These are phyloP conservation scores for Lycorma delicatula DNA, from an alignment of 1,140 invertebrate genomes.

Conservation along the genomic window DNA sequence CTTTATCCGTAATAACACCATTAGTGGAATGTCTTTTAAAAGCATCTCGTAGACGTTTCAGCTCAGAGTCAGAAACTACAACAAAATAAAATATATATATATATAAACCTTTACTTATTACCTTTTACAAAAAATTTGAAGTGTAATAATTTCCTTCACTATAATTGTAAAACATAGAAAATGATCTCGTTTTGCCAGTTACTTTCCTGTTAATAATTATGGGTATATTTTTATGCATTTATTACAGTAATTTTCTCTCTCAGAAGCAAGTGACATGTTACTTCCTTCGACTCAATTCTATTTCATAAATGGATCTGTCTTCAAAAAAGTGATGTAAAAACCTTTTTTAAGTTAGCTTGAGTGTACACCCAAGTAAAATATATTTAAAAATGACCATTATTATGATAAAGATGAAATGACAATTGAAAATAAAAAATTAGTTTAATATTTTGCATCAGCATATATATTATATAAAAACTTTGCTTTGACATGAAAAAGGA, in stretches of 20 bases:
- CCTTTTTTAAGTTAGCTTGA: too few species aligned
- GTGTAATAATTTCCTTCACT: neutral
- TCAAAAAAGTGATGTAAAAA: too few species aligned
- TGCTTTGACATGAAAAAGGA: too few species aligned
- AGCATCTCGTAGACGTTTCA: constrained; percentile 70
- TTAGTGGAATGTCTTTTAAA: constrained; percentile 70
- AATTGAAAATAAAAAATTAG: too few species aligned
- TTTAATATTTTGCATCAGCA: too few species aligned
- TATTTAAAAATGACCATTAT: too few species aligned
- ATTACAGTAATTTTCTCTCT: neutral
- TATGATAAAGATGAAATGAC: too few species aligned
- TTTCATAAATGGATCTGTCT: too few species aligned
- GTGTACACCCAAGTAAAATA: too few species aligned
- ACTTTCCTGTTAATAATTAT: neutral
- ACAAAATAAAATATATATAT: constrained; percentile 15
- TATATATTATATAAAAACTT: too few species aligned
- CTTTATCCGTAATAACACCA: constrained; percentile 59
- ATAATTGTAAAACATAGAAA: neutral
- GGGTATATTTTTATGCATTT: neutral
- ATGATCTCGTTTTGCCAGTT: neutral
- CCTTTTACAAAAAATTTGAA: neutral
- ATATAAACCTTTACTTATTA: neutral
- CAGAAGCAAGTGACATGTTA: too few species aligned
- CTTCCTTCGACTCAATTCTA: too few species aligned
- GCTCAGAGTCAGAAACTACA: constrained; percentile 69